Conservation (phyloP, 2,113 vertebrate genomes). For the Ailuropoda melanoleuca region DNA sequence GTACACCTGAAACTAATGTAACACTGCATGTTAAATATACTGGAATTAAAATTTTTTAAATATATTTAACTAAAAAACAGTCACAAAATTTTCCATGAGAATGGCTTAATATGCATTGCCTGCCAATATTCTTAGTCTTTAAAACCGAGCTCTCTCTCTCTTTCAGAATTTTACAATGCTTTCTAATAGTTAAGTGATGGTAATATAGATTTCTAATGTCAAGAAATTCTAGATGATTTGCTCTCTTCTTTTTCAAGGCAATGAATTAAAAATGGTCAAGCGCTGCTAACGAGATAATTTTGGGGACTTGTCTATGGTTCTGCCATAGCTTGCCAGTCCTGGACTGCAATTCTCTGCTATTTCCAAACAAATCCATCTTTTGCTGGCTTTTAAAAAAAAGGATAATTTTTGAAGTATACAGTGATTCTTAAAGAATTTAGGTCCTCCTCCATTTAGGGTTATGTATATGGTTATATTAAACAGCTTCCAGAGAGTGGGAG, state of each 20-base stretch:
- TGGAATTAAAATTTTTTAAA: background rate
- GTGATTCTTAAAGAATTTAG: background rate
- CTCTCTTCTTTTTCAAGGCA: background rate
- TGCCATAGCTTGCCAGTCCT: background rate
- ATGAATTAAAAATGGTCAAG: slow-evolving; percentile 5
- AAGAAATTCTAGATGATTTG: slow-evolving; percentile 15
- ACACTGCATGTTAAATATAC: background rate
- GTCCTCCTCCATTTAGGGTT: background rate
- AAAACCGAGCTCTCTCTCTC: background rate
- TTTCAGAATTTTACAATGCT: slow-evolving; percentile 16
- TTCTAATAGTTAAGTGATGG: background rate
- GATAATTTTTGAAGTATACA: background rate
- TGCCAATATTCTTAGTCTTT: background rate
- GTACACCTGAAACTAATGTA: background rate
- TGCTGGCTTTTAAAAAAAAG: background rate
- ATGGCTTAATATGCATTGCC: background rate
- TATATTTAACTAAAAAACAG: background rate
- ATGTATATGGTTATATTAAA: background rate
- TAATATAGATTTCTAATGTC: background rate
- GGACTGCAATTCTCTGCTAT: background rate
- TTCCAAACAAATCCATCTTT: background rate
- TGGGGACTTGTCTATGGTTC: background rate
- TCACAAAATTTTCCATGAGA: background rate
- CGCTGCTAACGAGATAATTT: background rate
- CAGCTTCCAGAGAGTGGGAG: background rate